Base-by-base conservation (phyloP, 2,113 vertebrate species). In the Datnioides undecimradiatus region DNA sequence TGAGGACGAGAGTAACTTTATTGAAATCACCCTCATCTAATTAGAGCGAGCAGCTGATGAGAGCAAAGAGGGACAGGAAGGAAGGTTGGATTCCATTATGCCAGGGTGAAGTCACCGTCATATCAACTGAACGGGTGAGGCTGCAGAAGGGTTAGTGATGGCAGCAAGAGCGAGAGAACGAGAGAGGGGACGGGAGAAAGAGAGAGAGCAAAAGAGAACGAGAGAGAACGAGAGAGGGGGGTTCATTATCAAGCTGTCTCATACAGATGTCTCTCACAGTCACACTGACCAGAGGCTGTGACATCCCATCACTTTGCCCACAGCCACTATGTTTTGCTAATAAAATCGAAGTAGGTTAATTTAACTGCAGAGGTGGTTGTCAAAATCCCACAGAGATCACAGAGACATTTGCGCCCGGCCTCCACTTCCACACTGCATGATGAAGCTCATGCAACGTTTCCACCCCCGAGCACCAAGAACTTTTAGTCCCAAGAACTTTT, bases 11-110 rank as follows among this genome's bases (percentile, higher is more conserved):
- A 74, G 82, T 88, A 89, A 88, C 86, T 91, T 92, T 92, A 92
- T 92, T 90, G 90, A 91, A 89, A 90, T 90, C 84, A 83, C 84
- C 84, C 88, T 91, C 88, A 92, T 91, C 88, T 92, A 92, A 92
- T 94, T 91, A 91, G 76, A 86, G 84, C 8, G 34, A 85, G 89
- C 76, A 86, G 80, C 87, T 87, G 91, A 92, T 88, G 90, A 91
- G 86, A 77, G 90, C 59, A 58, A 46, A 65, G 70, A 73, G 36
- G 59, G 74, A 64, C 31, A 36, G 77, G 40, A 72, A 80, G 73
- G 69, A 84, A 66, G 82, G 80, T 57, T 52, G 71, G 73, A 86
- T 85, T 76, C 68, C 89, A 87, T 92, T 83, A 80, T 62, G 58
- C 23, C 36, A 63, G 72, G 79, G 73, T 85, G 87, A 90, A 84